These are phyloP conservation scores for Triplophysa siluroides DNA, from an alignment of 2,113 vertebrate genomes.

Conservation along the genomic window DNA sequence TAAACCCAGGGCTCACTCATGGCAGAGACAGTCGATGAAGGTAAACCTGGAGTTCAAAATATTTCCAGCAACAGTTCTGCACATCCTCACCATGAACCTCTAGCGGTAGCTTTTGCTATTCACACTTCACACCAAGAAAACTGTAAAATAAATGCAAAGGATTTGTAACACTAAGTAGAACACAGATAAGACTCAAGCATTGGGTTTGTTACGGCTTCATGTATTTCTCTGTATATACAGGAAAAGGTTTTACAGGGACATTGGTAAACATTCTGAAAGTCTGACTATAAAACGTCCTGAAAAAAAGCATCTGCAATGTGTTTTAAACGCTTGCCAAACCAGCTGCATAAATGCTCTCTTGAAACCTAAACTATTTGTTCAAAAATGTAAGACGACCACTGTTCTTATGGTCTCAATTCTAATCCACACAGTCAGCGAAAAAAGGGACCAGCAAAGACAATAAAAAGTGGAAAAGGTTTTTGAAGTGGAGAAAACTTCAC, in stretches of 20 bases:
- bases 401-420: background rate
- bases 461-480: background rate
- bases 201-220: no score
- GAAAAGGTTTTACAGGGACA: no score
- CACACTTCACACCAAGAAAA: background rate
- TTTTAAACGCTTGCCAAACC: slow-evolving; percentile 5
- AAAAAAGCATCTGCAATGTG: background rate
- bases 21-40: no score
- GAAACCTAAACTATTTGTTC: slow-evolving; percentile 9
- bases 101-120: no score
- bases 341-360: background rate
- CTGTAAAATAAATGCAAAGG: background rate
- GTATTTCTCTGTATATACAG: no score
- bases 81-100: no score
- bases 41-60: no score
- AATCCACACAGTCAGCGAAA: background rate
- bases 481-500: background rate
- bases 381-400: background rate
- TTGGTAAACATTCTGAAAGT: background rate
- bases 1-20: no score
- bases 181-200: no score
- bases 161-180: background rate
- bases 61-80: no score
- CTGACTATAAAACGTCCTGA: no score
- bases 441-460: background rate